phyloP scores from a whole-genome alignment of 2,797 vertebrate species.

The Tamandua tetradactyla region DNA sequence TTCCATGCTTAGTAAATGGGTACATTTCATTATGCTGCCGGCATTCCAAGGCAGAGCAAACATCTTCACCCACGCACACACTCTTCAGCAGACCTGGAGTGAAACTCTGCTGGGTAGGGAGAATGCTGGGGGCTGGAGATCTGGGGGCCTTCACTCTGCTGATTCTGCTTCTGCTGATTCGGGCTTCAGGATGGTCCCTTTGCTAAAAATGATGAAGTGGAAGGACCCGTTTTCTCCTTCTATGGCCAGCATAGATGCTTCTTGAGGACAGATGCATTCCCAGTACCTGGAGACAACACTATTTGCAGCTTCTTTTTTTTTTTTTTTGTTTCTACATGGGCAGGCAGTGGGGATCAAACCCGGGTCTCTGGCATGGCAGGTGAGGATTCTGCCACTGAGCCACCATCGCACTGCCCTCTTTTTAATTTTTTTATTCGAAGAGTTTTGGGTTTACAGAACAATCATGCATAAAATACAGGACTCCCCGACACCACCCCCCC shows the following conservation, averaged over 20 bases:
- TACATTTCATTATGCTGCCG: too few relatives aligned
- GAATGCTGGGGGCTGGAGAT: not conserved
- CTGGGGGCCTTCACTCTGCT: accelerated
- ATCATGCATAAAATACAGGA: too few relatives aligned
- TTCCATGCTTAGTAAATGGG: not conserved
- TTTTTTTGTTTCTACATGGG: too few relatives aligned
- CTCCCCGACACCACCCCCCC: too few relatives aligned
- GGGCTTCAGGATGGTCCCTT: not conserved
- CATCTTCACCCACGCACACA: not conserved
- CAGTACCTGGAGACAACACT: not conserved
- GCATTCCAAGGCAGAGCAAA: too few relatives aligned
- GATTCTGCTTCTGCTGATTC: not conserved
- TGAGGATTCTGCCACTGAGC: too few relatives aligned
- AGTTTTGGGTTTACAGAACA: too few relatives aligned
- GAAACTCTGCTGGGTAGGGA: not conserved
- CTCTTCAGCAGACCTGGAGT: not conserved
- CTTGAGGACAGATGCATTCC: not conserved
- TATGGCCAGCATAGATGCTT: not conserved
- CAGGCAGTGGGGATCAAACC: too few relatives aligned
- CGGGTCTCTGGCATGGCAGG: too few relatives aligned
- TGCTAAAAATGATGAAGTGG: not conserved
- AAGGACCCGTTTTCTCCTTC: not conserved
- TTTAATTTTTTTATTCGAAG: too few relatives aligned
- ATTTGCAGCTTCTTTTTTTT: slow-evolving; percentile 14
- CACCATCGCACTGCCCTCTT: too few relatives aligned